A percentile compares a stretch with the other conserved stretches of the same genome.
phyloP scores from a whole-genome alignment of 2,113 vertebrate genomes.

The Daubentonia madagascariensis region DNA sequence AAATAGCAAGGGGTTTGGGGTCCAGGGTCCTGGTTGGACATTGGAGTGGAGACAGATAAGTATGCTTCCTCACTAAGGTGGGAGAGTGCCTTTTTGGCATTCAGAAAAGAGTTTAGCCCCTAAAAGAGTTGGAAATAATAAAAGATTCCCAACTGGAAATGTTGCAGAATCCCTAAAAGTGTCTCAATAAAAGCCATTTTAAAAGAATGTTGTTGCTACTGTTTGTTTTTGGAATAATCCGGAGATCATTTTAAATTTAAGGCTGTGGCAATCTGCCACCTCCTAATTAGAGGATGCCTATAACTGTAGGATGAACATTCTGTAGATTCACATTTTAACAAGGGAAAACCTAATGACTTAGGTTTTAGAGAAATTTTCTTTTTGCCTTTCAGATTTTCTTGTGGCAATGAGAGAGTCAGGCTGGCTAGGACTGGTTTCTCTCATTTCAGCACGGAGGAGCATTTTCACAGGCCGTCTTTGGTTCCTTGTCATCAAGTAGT shows the following conservation, averaged over 20 bases:
- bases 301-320: not conserved
- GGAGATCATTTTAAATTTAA: not conserved
- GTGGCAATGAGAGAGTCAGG: not conserved
- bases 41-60: not conserved
- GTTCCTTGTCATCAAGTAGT: no score
- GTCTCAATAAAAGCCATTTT: conserved; percentile 77
- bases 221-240: conserved; percentile 48
- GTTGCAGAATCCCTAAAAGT: conserved; percentile 53
- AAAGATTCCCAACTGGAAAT: conserved; percentile 33
- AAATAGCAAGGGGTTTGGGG: not conserved
- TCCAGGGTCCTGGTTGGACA: not conserved
- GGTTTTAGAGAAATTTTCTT: not conserved
- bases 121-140: conserved; percentile 5
- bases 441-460: not conserved
- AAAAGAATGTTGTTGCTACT: conserved; percentile 42
- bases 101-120: not conserved
- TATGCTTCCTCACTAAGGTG: not conserved
- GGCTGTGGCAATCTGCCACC: not conserved
- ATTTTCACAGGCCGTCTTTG: not conserved
- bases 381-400: not conserved
- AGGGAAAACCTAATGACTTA: not conserved
- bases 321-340: not conserved
- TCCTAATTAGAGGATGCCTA: not conserved
- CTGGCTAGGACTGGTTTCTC: not conserved
- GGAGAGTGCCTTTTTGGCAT: not conserved